Evolutionary conservation across 2,797 vertebrate species (phyloP).

Genomic region (Semaprochilodus insignis): DNA sequence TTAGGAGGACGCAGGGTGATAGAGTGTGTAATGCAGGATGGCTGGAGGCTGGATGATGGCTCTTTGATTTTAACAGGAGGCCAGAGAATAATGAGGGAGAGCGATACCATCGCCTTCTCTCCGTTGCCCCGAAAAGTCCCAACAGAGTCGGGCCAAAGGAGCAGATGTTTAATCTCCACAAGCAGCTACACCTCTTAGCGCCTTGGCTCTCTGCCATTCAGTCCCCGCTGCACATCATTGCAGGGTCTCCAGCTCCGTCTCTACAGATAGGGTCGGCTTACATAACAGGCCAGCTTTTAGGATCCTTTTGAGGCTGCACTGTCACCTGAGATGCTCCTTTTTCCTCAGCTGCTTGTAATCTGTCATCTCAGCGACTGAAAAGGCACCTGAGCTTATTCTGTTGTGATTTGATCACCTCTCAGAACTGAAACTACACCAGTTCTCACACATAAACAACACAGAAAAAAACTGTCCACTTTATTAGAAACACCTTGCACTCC

Average conservation of each 20-base stretch:
- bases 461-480: neutral
- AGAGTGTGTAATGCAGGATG: conserved; percentile 25
- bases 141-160: conserved; percentile 36
- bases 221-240: neutral
- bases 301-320: conserved; percentile 20
- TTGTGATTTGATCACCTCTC: conserved; percentile 23
- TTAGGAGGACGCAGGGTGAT: conserved; percentile 30
- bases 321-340: conserved; percentile 32
- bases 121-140: conserved; percentile 15
- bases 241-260: conserved; percentile 3
- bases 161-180: conserved; percentile 41
- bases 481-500: neutral
- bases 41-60: conserved; percentile 37
- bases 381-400: conserved; percentile 34
- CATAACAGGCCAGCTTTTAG: conserved; percentile 35
- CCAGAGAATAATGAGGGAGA: conserved; percentile 40
- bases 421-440: neutral
- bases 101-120: conserved; percentile 36
- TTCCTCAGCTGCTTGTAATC: conserved; percentile 6
- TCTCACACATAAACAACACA: neutral
- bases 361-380: conserved; percentile 27
- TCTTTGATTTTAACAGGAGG: conserved; percentile 47
- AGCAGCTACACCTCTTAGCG: conserved; percentile 46
- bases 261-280: conserved; percentile 17
- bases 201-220: conserved; percentile 38